These are phyloP conservation scores for Chrysolina americana DNA, from an alignment of 2,888 invertebrate species.

Conservation along the genomic window DNA sequence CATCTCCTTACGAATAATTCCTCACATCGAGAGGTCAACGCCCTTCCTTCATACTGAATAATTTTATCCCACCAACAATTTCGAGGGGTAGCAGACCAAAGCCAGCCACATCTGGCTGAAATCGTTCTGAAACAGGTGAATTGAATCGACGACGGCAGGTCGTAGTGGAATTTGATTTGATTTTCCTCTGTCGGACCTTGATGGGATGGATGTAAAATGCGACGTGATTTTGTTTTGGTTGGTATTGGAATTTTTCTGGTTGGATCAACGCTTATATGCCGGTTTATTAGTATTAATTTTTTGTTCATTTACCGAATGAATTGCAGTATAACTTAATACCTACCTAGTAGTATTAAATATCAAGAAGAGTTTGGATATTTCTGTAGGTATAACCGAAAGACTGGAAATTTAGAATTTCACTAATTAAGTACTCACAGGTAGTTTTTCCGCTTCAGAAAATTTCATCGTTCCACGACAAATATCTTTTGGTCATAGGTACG, in stretches of 20 bases:
- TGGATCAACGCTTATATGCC: neutral
- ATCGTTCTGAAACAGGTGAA: conserved; percentile 13
- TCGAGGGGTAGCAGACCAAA: conserved; percentile 20
- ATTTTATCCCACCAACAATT: conserved; percentile 14
- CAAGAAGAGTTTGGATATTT: no score
- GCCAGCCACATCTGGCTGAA: conserved; percentile 14
- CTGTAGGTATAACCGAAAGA: no score
- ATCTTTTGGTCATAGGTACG: no score
- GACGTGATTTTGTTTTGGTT: conserved; percentile 1
- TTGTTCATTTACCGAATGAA: neutral
- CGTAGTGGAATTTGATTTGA: conserved; percentile 1
- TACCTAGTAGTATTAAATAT: no score
- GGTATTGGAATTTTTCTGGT: neutral
- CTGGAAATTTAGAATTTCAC: no score
- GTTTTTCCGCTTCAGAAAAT: no score
- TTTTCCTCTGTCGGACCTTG: neutral
- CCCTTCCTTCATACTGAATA: neutral
- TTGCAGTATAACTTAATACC: no score
- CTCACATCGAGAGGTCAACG: conserved; percentile 1
- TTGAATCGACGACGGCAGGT: conserved; percentile 9
- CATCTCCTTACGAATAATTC: neutral
- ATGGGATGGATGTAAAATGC: neutral
- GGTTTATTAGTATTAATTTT: neutral
- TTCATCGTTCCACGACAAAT: no score
- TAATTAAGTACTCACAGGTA: no score